Base-by-base conservation (phyloP, 2,113 vertebrate species). In the Polypterus senegalus region DNA sequence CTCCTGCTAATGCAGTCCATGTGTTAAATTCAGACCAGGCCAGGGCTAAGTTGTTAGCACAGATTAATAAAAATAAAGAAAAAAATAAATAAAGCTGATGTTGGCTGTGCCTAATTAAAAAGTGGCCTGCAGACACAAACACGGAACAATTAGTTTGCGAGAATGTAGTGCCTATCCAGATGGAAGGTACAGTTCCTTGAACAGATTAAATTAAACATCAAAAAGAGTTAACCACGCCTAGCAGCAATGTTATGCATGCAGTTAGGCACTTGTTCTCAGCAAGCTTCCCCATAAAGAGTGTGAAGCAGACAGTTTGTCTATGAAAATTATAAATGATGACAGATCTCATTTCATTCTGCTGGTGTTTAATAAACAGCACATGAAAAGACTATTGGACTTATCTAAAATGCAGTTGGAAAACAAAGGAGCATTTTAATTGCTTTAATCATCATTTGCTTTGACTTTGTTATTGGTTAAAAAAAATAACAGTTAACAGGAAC, bases 341-440 rank as follows among this genome's bases (percentile, higher is more conserved):
- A 97, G 92, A 94, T 92, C 91, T 91, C 86, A 94, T 95, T 94
- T 88, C 88, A 89, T 83, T 89, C 86, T 85, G 86, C 87, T 89
- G 82, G 88, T 88, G 82, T 90, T 97, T 92, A 93, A 92, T 93
- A 92, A 93, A 89, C 88, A 86, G 85, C 91, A 86, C 85, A 81
- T 86, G 91, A 77, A 82, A 70, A 69, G 60, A 43, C 68, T 87
- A 89, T 91, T 86, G 88, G 74, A 78, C 79, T 76, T 73, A 85
- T 90, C 73, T 80, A 71, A 72, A 46, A 57, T 59, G 48, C 43
- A 58, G 76, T 88, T 73, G 63, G 79, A 87, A 96, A 97, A 94
- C 91, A 97, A 93, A 90, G 83, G 84, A 81, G 92, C 92, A 84
- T 88, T 93, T 92, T 93, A 98, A 98, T 94, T 97, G 91, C 89